Conservation (phyloP, 2,888 invertebrate genomes). For the Acheta domesticus region DNA sequence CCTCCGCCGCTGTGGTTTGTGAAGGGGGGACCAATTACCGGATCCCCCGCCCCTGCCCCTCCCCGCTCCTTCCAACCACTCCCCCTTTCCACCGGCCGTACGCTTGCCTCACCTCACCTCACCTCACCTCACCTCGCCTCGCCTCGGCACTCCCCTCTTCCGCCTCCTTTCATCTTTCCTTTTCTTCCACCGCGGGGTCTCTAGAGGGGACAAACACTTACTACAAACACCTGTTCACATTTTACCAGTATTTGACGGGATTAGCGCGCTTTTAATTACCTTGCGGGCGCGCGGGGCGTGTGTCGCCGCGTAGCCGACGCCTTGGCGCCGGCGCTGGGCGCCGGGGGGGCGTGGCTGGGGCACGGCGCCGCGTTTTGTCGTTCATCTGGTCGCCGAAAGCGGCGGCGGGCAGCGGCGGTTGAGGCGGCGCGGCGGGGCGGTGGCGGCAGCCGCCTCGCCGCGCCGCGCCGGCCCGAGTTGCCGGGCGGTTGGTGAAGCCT, state of each 20-base stretch:
- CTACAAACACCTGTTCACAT: constrained; percentile 28
- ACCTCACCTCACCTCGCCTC: background rate
- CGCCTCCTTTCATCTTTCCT: constrained; percentile 1
- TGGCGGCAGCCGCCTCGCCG: constrained; percentile 35
- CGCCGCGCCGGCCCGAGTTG: constrained; percentile 38
- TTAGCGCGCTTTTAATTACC: constrained; percentile 22
- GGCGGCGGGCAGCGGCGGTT: constrained; percentile 37
- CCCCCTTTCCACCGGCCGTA: background rate
- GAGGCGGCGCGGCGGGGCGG: constrained; percentile 40
- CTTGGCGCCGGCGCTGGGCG: constrained; percentile 29
- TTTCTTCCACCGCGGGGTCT: constrained; percentile 11
- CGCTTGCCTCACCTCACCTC: constrained; percentile 24
- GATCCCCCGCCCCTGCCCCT: constrained; percentile 23
- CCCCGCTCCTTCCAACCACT: background rate
- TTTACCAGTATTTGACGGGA: constrained; percentile 27
- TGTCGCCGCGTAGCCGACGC: constrained; percentile 22
- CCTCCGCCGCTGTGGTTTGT: constrained; percentile 29
- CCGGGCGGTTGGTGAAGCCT: background rate
- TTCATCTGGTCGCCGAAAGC: constrained; percentile 23
- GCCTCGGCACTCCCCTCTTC: background rate
- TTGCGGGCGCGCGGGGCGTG: constrained; percentile 21
- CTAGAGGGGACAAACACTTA: background rate
- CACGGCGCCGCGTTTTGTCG: constrained; percentile 27
- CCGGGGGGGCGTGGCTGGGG: constrained; percentile 29
- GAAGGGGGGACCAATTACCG: constrained; percentile 30